Evolutionary conservation across 2,113 vertebrate genomes (phyloP).

Genomic region (Meles meles): DNA sequence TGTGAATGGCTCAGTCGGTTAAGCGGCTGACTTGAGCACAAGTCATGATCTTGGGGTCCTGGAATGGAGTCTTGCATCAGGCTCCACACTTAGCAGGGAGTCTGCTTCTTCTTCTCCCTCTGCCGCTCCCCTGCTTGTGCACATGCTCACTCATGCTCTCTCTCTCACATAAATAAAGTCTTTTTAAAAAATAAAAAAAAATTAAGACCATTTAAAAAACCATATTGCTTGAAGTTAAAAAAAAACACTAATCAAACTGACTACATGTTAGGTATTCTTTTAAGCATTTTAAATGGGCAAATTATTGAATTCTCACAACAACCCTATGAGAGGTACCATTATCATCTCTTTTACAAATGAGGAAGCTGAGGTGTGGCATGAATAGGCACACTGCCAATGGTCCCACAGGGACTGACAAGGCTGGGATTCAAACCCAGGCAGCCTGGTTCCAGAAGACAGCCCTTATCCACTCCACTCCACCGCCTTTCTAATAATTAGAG

Average conservation of each 20-base stretch:
- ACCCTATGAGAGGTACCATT: not conserved
- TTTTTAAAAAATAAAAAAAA: not conserved
- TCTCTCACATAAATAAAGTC: not conserved
- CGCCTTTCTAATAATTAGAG: conserved; percentile 20
- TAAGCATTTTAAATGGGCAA: not conserved
- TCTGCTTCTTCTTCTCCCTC: not conserved
- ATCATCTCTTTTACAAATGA: not conserved
- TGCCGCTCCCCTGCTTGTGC: not conserved
- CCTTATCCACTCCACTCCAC: not conserved
- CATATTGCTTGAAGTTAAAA: not conserved
- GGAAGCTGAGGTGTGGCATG: not conserved
- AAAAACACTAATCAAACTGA: not conserved
- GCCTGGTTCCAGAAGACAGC: not conserved
- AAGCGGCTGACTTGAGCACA: not conserved
- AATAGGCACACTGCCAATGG: not conserved
- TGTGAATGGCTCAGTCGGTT: not conserved
- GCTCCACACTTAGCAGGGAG: not conserved
- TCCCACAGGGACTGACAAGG: not conserved
- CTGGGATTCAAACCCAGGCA: not conserved
- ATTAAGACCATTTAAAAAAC: not conserved
- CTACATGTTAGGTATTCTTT: not conserved
- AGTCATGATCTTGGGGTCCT: not conserved
- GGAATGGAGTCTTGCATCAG: not conserved
- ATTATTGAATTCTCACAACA: conserved; percentile 14
- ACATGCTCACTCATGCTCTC: not conserved